Evolutionary conservation across 1,140 invertebrate genomes (phyloP), one percentile per base, ranked within the genome.

Genomic region (Plutomurus gul): DNA sequence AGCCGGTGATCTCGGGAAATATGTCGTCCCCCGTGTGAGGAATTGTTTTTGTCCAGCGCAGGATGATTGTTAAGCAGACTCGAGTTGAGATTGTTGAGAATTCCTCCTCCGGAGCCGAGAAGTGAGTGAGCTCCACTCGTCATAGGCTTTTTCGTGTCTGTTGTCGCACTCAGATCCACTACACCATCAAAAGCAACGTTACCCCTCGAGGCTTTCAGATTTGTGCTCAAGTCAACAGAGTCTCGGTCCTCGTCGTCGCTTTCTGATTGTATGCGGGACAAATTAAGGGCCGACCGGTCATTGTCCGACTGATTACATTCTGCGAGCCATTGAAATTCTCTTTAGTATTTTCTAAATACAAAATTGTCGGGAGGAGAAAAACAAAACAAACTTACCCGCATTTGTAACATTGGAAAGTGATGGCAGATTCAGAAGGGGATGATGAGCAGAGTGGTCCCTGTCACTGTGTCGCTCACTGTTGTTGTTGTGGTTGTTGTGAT

Each of bases 401-500:
- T 65, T 65, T 33, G n/a, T 65, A 36, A n/a, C 13, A 25, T 25
- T 33, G 27, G 56, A 30, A 27, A 30, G 27, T 3, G 56, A n/a
- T 16, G 56, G 16, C n/a, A 65, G 56, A 65, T 65, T 65, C 25
- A 65, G 16, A 27, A 33, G 56, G 4, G 22, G 4, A 18, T 65
- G 56, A n/a, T n/a, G n/a, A n/a, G n/a, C n/a, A 13, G 56, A 72
- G 36, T 72, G 70, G 16, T 72, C 36, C 22, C 70, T 36, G 46
- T 36, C 36, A 10, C 72, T 39, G 60, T 80, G 36, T 18, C 47
- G 36, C 36, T 80, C 36, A 33, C 56, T 30, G 20, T 60, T 71
- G 51, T 39, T 73, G 39, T 73, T 30, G 20, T 60, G 77, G 51
- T 39, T 73, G 27, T 49, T 16, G 27, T 49, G 49, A 73, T 73